Evolutionary conservation across 37 sponge, comb jelly and placozoan species (phyloP).

Genomic region (Tethya wilhelma): DNA sequence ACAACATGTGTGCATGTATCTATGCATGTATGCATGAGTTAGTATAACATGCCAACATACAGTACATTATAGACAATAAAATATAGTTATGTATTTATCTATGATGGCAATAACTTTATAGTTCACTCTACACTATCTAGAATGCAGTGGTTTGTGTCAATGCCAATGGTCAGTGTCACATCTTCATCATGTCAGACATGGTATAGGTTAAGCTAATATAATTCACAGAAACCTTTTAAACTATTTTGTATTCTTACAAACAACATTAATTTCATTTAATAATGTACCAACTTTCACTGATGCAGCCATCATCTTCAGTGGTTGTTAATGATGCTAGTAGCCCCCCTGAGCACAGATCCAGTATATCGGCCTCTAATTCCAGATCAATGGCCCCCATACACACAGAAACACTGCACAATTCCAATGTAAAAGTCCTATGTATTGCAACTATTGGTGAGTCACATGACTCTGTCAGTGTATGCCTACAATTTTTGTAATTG

Average conservation of each 20-base stretch:
- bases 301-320: no score
- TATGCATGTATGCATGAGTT: no score
- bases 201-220: no score
- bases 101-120: background rate
- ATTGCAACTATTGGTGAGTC: constrained; percentile 31
- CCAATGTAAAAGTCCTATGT: constrained; percentile 49
- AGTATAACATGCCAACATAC: no score
- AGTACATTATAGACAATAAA: no score
- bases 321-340: no score
- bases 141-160: constrained; percentile 42
- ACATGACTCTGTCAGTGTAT: constrained; percentile 1
- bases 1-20: background rate
- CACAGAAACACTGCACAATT: constrained; percentile 7
- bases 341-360: background rate
- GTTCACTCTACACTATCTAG: background rate
- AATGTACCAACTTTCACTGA: no score
- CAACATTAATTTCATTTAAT: no score
- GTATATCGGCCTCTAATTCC: background rate
- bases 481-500: no score
- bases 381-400: constrained; percentile 35
- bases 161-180: constrained; percentile 45
- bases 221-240: no score
- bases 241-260: no score
- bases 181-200: constrained; percentile 32
- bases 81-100: background rate